Percentiles rank a stretch among this genome's conserved stretches.
Evolutionary conservation across 2,113 vertebrate genomes (phyloP).

Genomic region (Ramphastos sulfuratus): DNA sequence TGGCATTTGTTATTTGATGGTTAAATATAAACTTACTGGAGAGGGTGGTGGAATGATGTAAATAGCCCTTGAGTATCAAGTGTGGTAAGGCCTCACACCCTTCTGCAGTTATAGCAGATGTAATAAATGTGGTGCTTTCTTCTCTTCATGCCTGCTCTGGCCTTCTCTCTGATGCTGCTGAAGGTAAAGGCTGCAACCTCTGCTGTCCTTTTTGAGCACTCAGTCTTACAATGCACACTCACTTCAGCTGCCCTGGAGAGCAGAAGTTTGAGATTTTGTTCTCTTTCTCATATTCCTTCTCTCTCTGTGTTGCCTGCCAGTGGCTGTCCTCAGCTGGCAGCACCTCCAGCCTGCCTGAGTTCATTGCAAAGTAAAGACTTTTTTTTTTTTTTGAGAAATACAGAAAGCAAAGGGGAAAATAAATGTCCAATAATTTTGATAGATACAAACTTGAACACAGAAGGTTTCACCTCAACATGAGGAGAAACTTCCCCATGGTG

Average conservation of each 20-base stretch:
- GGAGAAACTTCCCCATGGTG: too few species aligned
- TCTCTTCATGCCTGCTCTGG: background rate
- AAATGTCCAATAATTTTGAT: background rate
- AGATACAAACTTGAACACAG: too few species aligned
- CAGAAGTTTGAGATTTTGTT: background rate
- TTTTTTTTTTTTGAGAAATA: background rate
- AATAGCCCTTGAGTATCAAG: background rate
- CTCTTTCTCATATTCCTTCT: background rate
- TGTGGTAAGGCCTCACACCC: background rate
- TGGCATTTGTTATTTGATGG: background rate
- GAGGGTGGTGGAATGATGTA: background rate
- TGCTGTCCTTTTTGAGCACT: background rate
- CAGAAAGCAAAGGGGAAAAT: background rate
- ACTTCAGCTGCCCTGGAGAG: background rate
- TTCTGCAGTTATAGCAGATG: background rate
- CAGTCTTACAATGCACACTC: background rate
- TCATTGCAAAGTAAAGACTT: background rate
- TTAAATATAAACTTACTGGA: background rate
- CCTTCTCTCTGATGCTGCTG: background rate
- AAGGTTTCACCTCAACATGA: too few species aligned
- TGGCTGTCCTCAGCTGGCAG: fast-evolving
- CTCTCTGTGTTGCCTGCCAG: background rate
- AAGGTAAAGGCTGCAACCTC: background rate
- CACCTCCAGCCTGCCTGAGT: background rate
- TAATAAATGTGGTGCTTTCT: background rate